A percentile compares a stretch with the other conserved stretches of the same genome.
These are phyloP conservation scores for Phrynocephalus versicolor DNA, from an alignment of 2,113 vertebrate genomes.

Conservation along the genomic window DNA sequence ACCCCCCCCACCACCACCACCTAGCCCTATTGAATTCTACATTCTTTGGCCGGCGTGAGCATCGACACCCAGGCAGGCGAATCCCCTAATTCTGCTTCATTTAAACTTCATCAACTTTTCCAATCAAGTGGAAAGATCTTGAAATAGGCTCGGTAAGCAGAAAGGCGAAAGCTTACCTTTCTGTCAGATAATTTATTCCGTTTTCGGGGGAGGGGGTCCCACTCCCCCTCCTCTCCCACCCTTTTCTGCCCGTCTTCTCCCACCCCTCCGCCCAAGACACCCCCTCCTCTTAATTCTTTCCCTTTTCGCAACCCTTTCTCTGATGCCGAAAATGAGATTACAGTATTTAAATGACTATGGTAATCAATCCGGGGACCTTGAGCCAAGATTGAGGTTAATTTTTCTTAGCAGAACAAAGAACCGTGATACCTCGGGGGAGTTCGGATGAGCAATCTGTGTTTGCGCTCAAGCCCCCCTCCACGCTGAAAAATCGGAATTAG, in stretches of 20 bases:
- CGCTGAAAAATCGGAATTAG: slow-evolving; percentile 70
- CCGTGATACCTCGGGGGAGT: slow-evolving; percentile 70
- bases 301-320: slow-evolving; percentile 84
- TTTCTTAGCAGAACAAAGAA: slow-evolving; percentile 87
- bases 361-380: slow-evolving; percentile 89
- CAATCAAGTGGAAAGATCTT: slow-evolving; percentile 97
- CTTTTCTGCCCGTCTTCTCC: slow-evolving; percentile 45
- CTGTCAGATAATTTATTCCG: slow-evolving; percentile 85
- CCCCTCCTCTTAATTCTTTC: slow-evolving; percentile 68
- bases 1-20: slow-evolving; percentile 47
- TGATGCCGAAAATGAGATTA: slow-evolving; percentile 99
- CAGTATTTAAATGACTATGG: slow-evolving; percentile 99
- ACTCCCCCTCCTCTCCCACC: slow-evolving; percentile 58
- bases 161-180: slow-evolving; percentile 71
- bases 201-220: slow-evolving; percentile 37
- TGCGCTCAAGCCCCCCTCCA: slow-evolving; percentile 40
- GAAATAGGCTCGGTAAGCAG: slow-evolving; percentile 82
- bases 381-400: slow-evolving; percentile 85
- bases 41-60: slow-evolving; percentile 59
- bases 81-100: slow-evolving; percentile 99
- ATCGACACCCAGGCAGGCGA: slow-evolving; percentile 82
- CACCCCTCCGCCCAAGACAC: slow-evolving; percentile 46
- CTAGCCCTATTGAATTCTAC: slow-evolving; percentile 70
- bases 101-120: slow-evolving; percentile 99
- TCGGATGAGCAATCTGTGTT: slow-evolving; percentile 74